Evolutionary conservation across 2,888 invertebrate species (phyloP).

Genomic region (Pyrrhia umbra): DNA sequence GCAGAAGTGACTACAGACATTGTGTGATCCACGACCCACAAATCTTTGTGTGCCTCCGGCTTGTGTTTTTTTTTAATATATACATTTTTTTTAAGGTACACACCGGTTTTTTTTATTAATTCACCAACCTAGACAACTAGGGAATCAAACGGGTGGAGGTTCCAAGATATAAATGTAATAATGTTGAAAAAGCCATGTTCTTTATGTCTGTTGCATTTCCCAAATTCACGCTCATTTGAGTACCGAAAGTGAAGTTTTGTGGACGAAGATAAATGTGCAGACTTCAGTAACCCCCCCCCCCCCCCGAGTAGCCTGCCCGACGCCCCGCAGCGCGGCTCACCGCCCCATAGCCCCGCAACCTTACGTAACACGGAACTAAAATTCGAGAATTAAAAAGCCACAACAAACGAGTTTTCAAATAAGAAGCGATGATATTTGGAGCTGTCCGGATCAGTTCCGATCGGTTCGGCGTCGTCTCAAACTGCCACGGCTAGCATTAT

Average conservation of each 20-base stretch:
- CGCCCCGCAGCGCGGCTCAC: not conserved
- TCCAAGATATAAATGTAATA: conserved; percentile 31
- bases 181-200: conserved; percentile 33
- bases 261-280: conserved; percentile 56
- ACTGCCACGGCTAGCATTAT: too few species aligned
- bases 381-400: conserved; percentile 32
- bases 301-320: not conserved
- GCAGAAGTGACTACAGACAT: too few species aligned
- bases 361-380: conserved; percentile 38
- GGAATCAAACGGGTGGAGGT: too few species aligned
- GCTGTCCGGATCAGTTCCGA: conserved; percentile 5
- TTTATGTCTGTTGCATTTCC: conserved; percentile 50
- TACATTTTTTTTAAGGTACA: too few species aligned
- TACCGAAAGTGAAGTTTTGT: conserved; percentile 46
- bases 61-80: too few species aligned
- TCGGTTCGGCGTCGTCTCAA: conserved; percentile 4
- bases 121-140: too few species aligned
- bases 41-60: too few species aligned
- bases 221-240: conserved; percentile 49
- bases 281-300: not conserved
- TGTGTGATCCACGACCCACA: too few species aligned
- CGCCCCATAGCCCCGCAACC: conserved; percentile 9
- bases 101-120: too few species aligned
- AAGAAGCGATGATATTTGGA: conserved; percentile 16
- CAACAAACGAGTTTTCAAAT: conserved; percentile 24